A percentile compares a stretch with the other conserved stretches of the same genome.
These are phyloP conservation scores for Cerastis leucographa DNA, from an alignment of 2,888 invertebrate genomes.

Conservation along the genomic window DNA sequence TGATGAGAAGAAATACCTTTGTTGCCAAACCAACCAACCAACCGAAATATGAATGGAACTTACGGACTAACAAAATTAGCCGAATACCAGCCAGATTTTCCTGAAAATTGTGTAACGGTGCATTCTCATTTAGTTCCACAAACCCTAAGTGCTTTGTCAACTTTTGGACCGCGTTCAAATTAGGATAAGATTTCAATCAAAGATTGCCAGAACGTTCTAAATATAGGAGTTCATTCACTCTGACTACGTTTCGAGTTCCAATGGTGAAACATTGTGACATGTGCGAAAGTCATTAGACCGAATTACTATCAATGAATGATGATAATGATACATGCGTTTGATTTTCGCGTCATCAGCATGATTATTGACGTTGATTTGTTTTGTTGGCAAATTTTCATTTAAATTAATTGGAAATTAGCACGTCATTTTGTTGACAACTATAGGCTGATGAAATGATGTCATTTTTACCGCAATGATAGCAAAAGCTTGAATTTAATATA, in stretches of 20 bases:
- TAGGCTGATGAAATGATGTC: slow-evolving; percentile 28
- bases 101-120: slow-evolving; percentile 11
- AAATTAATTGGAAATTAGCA: slow-evolving; percentile 15
- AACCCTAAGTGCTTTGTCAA: slow-evolving; percentile 13
- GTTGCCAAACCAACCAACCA: slow-evolving; percentile 10
- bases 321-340: background rate
- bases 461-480: slow-evolving; percentile 16
- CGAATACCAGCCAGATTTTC: background rate
- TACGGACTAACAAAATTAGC: background rate
- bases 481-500: background rate
- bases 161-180: slow-evolving; percentile 49
- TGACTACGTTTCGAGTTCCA: slow-evolving; percentile 40
- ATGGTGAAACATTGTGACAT: slow-evolving; percentile 31
- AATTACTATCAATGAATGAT: slow-evolving; percentile 13
- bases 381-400: background rate
- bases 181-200: slow-evolving; percentile 57
- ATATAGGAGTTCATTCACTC: slow-evolving; percentile 72
- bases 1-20: slow-evolving; percentile 23
- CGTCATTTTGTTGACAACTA: background rate
- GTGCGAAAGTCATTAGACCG: slow-evolving; percentile 32
- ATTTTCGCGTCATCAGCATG: slow-evolving; percentile 14
- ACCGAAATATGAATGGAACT: background rate
- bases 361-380: slow-evolving; percentile 11
- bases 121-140: background rate
- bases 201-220: slow-evolving; percentile 59